Evolutionary conservation across 2,113 vertebrate genomes (phyloP), one percentile per base, ranked within the genome.

Genomic region (Tringa solitaria): DNA sequence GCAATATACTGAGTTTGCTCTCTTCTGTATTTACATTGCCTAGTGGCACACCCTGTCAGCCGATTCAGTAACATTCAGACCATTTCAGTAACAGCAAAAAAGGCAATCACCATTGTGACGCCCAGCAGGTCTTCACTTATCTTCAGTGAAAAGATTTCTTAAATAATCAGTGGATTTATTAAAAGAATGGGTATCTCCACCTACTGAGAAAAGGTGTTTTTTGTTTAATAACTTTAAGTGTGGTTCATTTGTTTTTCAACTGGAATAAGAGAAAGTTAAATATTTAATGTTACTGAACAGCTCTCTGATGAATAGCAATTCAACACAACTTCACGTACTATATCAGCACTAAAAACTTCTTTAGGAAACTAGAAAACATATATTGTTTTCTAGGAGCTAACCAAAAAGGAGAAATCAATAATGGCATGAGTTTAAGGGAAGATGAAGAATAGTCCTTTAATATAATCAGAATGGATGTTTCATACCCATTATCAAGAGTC

Each of bases 111-210:
- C 26, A 33, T 76, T 95, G 79, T 26, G 14, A 88, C 1, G 8
- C 79, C 50, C 90, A 95, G 86, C 90, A 88, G 91, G 64, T 80
- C 80, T 81, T 93, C 82, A 92, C 78, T 93, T 93, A 45, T 8
- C 70, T 83, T 74, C 86, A 43, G 19, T 61, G 73, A 77, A 73
- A 83, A 86, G 81, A 54, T 5, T 50, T 81, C 73, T 84, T 93
- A 77, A 63, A 56, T 27, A 56, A 80, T 93, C 83, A 92, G 88
- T 84, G 64, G 30, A 33, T 88, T 93, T 95, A 77, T 84, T 88
- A 74, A 70, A 93, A 72, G 60, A 89, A 82, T 72, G 43, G 60
- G 35, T 63, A 83, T 77, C 68, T 69, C 59, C 22, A 15, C 80
- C 64, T 87, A 59, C 50, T 70, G 59, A 59, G 70, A 90, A 74